These are phyloP conservation scores for Anolis sagrei DNA, from an alignment of 2,113 vertebrate species.

Conservation along the genomic window DNA sequence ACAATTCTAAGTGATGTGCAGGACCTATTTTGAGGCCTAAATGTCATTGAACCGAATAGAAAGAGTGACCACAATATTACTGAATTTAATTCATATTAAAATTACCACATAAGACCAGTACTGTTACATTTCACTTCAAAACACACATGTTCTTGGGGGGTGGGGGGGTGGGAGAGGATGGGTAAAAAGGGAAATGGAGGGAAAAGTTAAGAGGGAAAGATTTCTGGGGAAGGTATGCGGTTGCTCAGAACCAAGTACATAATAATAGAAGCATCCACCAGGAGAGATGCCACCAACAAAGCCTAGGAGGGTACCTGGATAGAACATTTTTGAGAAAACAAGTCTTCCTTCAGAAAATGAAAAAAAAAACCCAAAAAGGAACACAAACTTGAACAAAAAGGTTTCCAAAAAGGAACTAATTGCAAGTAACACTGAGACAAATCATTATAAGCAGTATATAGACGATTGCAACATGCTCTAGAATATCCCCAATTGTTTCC, in stretches of 20 bases:
- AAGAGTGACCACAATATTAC: not conserved
- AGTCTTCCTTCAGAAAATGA: not conserved
- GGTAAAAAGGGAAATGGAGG: not conserved
- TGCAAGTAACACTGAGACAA: too few relatives aligned
- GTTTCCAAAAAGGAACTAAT: too few relatives aligned
- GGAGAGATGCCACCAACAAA: not conserved
- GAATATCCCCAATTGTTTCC: constrained; percentile 57
- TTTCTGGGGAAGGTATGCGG: not conserved
- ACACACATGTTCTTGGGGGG: not conserved
- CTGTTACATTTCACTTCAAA: not conserved
- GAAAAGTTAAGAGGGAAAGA: not conserved
- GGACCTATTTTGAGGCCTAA: not conserved
- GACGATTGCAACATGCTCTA: constrained; percentile 36
- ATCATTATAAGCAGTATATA: not conserved
- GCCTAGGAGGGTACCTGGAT: not conserved
- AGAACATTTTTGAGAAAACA: not conserved
- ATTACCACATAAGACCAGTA: not conserved
- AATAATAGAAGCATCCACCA: not conserved
- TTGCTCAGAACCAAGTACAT: not conserved
- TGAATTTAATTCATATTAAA: not conserved
- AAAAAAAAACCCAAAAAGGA: not conserved
- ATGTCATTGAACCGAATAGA: not conserved
- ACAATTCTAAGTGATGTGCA: not conserved
- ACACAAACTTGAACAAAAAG: too few relatives aligned
- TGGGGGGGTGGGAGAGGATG: not conserved